phyloP scores from a whole-genome alignment of 2,797 vertebrate genomes.

The Scyliorhinus canicula region DNA sequence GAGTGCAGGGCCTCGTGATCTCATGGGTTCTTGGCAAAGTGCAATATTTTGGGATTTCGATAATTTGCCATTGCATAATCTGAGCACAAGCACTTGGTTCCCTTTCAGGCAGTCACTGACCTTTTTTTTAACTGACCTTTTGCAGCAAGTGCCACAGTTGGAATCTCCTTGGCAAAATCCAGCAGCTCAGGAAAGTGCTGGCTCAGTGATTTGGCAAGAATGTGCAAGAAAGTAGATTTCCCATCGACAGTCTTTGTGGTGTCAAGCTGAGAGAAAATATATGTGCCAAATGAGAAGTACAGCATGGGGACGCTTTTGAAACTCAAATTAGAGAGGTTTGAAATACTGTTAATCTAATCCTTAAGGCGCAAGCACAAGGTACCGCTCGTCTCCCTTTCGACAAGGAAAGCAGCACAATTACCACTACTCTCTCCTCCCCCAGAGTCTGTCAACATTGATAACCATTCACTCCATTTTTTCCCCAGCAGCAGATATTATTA shows the following conservation, averaged over 20 bases:
- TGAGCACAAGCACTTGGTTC: not conserved
- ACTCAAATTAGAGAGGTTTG: not conserved
- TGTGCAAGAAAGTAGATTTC: constrained; percentile 95
- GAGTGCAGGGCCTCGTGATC: not conserved
- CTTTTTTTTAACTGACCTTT: constrained; percentile 69
- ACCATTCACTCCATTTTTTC: not conserved
- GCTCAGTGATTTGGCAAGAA: constrained; percentile 95
- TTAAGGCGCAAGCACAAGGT: not conserved
- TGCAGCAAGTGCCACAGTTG: constrained; percentile 84
- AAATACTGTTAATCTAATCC: not conserved
- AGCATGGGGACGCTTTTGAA: not conserved
- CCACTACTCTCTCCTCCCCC: not conserved
- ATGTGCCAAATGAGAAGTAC: not conserved
- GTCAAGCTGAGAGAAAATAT: constrained; percentile 69
- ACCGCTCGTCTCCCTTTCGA: not conserved
- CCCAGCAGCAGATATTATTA: not conserved
- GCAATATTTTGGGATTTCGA: not conserved
- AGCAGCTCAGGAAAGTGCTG: constrained; percentile 96
- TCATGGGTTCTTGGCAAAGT: not conserved
- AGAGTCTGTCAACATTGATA: not conserved
- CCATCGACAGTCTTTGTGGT: constrained; percentile 96
- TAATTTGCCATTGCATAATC: not conserved
- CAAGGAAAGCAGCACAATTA: not conserved
- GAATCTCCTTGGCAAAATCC: constrained; percentile 87
- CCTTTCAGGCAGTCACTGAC: not conserved